Base-by-base conservation (phyloP, 2,888 invertebrate species). In the Archaeoteleia sp. region DNA sequence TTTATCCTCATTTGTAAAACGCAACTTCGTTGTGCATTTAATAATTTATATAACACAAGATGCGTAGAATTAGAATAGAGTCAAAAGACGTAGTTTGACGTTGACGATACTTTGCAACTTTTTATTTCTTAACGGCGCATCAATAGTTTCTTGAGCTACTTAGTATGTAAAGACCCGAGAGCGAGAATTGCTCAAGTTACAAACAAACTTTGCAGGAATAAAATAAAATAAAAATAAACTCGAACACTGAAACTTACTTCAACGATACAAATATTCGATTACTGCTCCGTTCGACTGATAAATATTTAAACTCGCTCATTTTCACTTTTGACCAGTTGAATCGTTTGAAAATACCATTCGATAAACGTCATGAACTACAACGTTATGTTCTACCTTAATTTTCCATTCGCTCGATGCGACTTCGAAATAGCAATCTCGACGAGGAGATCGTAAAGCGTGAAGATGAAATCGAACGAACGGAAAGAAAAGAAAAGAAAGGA, bases 291-390 rank as follows among this genome's bases (percentile, higher is more conserved):
- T 20, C 23, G 2, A 10, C 12, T 9, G 34, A 10, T 46, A 34
- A 30, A 46, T 46, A 30, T 34, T 32, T 23, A 42, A 29, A 23
- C 5, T 15, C 42, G 15, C 27, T 42, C 29, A 42, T 14, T 29
- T 42, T 42, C 29, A 14, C 15, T 17, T 9, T 14, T 29, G 13
- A 25, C 1, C 15, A n/a, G 5, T 42, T 7, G 27, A 20, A 27
- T 27, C 14, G 25, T n/a, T 25, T 25, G 7, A n/a, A 25, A 17
- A 23, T 3, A 1, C 13, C 13, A 29, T 42, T 27, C 10, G 32
- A 5, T 5, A 23, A 23, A 23, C 4, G 7, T 5, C 30, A 13
- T 45, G 30, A 45, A 32, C 7, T 23, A 23, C 7, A 5, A 23
- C 23, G 23, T 7, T 23, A 23, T 23, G 3, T 23, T 23, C 7